These are phyloP conservation scores for Idaea biselata DNA, from an alignment of 2,888 invertebrate species.

Conservation along the genomic window DNA sequence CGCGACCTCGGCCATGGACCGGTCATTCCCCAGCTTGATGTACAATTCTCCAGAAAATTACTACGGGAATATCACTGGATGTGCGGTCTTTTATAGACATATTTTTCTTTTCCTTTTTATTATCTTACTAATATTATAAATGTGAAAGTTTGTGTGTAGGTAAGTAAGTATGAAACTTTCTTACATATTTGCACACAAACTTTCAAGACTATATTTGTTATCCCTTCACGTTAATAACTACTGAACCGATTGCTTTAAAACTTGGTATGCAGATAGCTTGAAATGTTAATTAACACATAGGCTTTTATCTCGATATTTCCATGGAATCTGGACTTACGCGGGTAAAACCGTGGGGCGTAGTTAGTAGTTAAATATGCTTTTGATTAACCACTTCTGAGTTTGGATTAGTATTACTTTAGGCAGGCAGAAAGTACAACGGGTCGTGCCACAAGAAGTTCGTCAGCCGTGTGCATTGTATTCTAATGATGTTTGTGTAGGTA, in stretches of 20 bases:
- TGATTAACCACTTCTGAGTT: not conserved
- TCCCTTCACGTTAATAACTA: too few species aligned
- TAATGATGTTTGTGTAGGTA: not conserved
- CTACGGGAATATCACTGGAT: not conserved
- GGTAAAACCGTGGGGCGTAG: not conserved
- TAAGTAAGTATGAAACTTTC: too few species aligned
- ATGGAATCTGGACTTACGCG: too few species aligned
- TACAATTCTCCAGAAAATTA: slow-evolving; percentile 15
- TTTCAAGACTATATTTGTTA: too few species aligned
- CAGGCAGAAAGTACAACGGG: not conserved
- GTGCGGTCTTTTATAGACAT: not conserved
- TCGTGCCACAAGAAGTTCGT: not conserved
- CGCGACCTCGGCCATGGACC: slow-evolving; percentile 66
- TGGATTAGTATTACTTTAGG: not conserved
- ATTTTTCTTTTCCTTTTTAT: too few species aligned
- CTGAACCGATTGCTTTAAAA: too few species aligned
- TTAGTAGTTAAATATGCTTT: not conserved
- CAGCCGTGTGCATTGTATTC: slow-evolving; percentile 1
- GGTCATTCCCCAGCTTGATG: slow-evolving; percentile 50
- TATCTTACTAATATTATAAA: too few species aligned
- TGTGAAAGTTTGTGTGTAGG: too few species aligned
- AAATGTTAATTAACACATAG: too few species aligned
- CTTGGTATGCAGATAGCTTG: too few species aligned
- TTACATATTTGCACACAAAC: too few species aligned
- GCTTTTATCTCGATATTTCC: too few species aligned